Base-by-base conservation (phyloP, 1,140 invertebrate genomes). In the Dufourea novaeangliae region DNA sequence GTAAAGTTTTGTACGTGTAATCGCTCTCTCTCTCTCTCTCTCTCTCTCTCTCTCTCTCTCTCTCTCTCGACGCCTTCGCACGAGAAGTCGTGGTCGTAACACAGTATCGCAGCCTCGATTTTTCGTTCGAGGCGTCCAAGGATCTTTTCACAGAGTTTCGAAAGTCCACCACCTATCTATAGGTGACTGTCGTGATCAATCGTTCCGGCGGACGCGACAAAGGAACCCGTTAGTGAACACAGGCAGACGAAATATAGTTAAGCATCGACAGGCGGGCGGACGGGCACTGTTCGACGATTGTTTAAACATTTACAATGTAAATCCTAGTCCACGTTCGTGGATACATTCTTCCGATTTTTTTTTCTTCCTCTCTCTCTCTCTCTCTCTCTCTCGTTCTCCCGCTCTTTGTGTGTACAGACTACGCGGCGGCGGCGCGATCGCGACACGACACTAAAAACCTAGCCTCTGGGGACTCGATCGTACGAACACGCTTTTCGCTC, bases 391-490 rank as follows among this genome's bases (percentile, higher is more conserved):
- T 78, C 37, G 29, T 37, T 29, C n/a, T n/a, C n/a, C 59, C n/a
- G 29, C 34, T 61, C 17, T 34, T 2, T 17, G n/a, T n/a, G n/a
- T 61, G 17, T 20, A 59, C 27, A 79, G 57, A n/a, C 54, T 79
- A 67, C 54, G 73, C 4, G 72, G n/a, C n/a, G n/a, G n/a, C n/a
- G n/a, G n/a, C n/a, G n/a, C n/a, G n/a, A n/a, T n/a, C n/a, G n/a
- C n/a, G n/a, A n/a, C 46, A 46, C 52, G 56, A 83, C 67, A 81
- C 32, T n/a, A n/a, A n/a, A n/a, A n/a, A n/a, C 74, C 39, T 86
- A 87, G 41, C 85, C 79, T 81, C 68, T 84, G 80, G 87, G 88
- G 82, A 77, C 37, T 84, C 88, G 89, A 90, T 89, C 90, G 87
- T n/a, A 91, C 89, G 88, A 87, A 90, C 69, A 78, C 71, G 88